A percentile compares a stretch with the other conserved stretches of the same genome.
Evolutionary conservation across 2,888 invertebrate species (phyloP).

Genomic region (Cephus rjabovi): DNA sequence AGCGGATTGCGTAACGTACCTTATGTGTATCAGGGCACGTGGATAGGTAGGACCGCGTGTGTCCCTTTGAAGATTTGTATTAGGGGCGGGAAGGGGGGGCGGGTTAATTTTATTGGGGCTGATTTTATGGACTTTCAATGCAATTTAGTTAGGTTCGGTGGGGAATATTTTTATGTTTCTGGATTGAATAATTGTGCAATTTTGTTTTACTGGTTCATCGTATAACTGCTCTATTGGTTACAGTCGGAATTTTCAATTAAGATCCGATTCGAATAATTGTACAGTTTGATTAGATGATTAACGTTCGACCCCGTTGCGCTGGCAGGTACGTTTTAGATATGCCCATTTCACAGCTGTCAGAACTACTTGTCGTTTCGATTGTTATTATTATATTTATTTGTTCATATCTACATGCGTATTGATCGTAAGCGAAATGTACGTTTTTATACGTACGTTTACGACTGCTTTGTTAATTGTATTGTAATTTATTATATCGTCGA

Average conservation of each 20-base stretch:
- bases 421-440: background rate
- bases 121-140: too few species aligned
- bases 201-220: background rate
- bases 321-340: conserved; percentile 33
- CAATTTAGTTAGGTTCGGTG: background rate
- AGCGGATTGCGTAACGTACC: background rate
- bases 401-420: background rate
- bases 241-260: conserved; percentile 47
- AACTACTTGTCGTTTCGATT: conserved; percentile 14
- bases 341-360: conserved; percentile 30
- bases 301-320: conserved; percentile 25
- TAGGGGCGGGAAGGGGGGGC: too few species aligned
- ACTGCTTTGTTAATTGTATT: background rate
- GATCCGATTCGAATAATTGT: conserved; percentile 42
- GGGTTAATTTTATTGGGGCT: background rate
- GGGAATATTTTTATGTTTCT: too few species aligned
- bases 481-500: background rate
- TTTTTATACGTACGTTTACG: background rate
- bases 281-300: conserved; percentile 43
- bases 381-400: conserved; percentile 14
- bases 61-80: background rate
- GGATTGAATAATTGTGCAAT: too few species aligned
- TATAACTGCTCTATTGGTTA: background rate
- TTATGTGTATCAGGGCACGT: background rate
- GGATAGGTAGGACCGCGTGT: background rate